phyloP scores from a whole-genome alignment of 1,140 invertebrate genomes.

The Pseudomyrmex cubaensis region DNA sequence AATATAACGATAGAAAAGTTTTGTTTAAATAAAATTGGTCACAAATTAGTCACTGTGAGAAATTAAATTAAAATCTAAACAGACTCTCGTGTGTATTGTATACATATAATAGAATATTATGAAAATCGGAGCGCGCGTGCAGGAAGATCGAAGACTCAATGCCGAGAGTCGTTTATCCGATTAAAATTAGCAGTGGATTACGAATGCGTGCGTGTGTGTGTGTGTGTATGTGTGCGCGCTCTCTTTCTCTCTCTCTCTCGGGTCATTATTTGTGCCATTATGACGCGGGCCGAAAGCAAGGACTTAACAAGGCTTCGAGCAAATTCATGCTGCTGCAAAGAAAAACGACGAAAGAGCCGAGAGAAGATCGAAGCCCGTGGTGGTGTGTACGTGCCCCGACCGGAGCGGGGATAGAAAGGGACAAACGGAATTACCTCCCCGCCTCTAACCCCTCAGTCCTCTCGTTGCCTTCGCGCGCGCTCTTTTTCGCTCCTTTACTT shows the following conservation, averaged over 20 bases:
- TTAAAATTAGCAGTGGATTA: conserved; percentile 30
- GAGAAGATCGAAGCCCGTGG: conserved; percentile 5
- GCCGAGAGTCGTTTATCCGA: conserved; percentile 20
- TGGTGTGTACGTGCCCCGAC: conserved; percentile 15
- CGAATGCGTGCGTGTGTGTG: conserved; percentile 59
- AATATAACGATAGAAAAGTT: too few species aligned
- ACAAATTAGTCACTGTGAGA: too few species aligned
- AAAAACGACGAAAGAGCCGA: conserved; percentile 31
- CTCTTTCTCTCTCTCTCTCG: not conserved
- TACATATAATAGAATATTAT: not conserved
- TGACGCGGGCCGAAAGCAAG: conserved; percentile 59
- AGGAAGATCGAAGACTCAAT: conserved; percentile 2
- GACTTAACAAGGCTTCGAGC: conserved; percentile 70
- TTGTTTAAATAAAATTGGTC: too few species aligned
- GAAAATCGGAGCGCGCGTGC: not conserved
- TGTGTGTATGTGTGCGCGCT: conserved; percentile 47
- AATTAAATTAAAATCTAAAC: too few species aligned
- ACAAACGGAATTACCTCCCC: conserved; percentile 37
- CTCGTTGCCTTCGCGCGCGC: not conserved
- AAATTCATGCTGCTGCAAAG: conserved; percentile 27
- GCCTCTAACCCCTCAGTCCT: conserved; percentile 14
- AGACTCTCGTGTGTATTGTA: too few species aligned
- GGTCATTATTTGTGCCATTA: conserved; percentile 71
- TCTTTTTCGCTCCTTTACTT: conserved; percentile 8
- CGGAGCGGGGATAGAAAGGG: conserved; percentile 14